Evolutionary conservation across 1,140 invertebrate species (phyloP).

Genomic region (Caenorhabditis brenneri): DNA sequence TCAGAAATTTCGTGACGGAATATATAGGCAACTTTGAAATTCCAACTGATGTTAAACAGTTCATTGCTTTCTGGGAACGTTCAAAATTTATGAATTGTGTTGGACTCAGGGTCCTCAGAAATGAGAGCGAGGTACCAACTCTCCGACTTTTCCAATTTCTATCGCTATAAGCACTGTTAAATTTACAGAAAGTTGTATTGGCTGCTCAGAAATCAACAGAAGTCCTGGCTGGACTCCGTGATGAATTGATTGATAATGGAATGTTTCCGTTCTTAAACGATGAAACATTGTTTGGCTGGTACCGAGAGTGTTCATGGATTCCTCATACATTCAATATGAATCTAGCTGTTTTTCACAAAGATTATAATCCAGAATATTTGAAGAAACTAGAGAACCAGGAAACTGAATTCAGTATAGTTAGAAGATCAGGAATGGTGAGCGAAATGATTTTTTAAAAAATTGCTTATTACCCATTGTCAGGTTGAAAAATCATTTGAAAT

Average conservation of each 20-base stretch:
- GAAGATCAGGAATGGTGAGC: neutral
- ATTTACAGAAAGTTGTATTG: too few species aligned
- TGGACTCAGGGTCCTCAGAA: neutral
- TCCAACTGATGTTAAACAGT: neutral
- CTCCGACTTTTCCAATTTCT: too few species aligned
- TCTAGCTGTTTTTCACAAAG: neutral
- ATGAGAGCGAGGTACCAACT: neutral
- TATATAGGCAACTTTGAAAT: neutral
- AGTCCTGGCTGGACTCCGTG: neutral
- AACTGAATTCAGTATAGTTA: neutral
- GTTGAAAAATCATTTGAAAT: neutral
- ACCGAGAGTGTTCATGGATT: conserved; percentile 4
- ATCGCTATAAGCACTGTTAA: too few species aligned
- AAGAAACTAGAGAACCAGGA: neutral
- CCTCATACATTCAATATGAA: neutral
- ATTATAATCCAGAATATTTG: neutral
- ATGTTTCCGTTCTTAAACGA: conserved; percentile 2
- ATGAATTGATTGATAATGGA: neutral
- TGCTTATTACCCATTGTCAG: too few species aligned
- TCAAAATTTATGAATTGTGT: neutral
- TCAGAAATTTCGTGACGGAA: neutral
- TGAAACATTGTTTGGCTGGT: neutral
- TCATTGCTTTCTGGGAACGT: neutral
- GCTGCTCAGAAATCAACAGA: neutral
- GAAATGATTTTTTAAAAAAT: neutral